These are phyloP conservation scores for Coenonympha glycerion DNA, from an alignment of 2,888 invertebrate species.

Conservation along the genomic window DNA sequence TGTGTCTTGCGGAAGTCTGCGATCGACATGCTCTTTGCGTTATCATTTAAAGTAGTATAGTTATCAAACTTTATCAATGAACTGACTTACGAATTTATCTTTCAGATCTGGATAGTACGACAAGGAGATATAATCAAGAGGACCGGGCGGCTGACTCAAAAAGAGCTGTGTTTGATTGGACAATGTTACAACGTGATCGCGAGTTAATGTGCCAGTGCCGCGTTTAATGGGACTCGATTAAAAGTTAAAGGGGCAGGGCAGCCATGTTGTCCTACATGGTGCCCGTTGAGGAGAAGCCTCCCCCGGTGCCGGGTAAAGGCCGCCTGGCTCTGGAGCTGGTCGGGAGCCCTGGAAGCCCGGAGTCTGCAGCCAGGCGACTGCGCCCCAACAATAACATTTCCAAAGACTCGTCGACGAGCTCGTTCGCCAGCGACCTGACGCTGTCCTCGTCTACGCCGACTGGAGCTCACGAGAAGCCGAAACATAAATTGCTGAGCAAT, in stretches of 20 bases:
- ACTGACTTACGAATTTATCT: slow-evolving; percentile 30
- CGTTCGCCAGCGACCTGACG: slow-evolving; percentile 80
- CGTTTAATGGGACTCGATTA: slow-evolving; percentile 27
- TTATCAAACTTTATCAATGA: slow-evolving; percentile 10
- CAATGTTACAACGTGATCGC: slow-evolving; percentile 10
- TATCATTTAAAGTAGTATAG: slow-evolving; percentile 4
- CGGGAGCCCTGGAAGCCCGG: slow-evolving; percentile 56
- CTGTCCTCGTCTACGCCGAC: slow-evolving; percentile 79
- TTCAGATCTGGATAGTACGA: slow-evolving; percentile 48
- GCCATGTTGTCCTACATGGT: slow-evolving; percentile 87
- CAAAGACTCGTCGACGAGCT: slow-evolving; percentile 83
- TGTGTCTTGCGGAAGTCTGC: background rate
- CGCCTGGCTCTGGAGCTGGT: slow-evolving; percentile 63
- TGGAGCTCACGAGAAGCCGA: slow-evolving; percentile 78
- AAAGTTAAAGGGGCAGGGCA: slow-evolving; percentile 31
- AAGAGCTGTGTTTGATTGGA: background rate
- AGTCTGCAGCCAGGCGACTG: slow-evolving; percentile 47
- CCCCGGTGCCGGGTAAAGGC: slow-evolving; percentile 75
- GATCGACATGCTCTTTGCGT: background rate
- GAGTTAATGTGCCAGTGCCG: background rate
- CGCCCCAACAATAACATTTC: slow-evolving; percentile 65
- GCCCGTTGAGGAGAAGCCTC: slow-evolving; percentile 85
- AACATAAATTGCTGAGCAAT: slow-evolving; percentile 81
- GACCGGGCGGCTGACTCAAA: slow-evolving; percentile 21
- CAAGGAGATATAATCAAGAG: slow-evolving; percentile 24